Conservation (phyloP, 2,888 invertebrate genomes). For the Andrena haemorrhoa region DNA sequence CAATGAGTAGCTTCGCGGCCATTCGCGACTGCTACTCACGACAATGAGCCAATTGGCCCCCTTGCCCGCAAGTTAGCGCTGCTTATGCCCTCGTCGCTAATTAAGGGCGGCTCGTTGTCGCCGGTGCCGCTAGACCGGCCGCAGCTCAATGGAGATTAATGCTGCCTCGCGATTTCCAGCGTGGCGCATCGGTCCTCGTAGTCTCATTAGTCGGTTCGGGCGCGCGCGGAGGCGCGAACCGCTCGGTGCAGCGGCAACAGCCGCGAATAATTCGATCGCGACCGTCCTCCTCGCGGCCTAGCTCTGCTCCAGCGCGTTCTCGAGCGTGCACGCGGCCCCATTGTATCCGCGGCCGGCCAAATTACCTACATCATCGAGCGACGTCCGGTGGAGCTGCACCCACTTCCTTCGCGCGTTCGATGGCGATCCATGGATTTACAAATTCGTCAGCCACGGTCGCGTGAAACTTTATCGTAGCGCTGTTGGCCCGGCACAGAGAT, state of each 20-base stretch:
- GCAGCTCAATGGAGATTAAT: conserved; percentile 69
- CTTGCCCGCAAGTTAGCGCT: conserved; percentile 50
- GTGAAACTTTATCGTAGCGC: neutral
- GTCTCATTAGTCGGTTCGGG: conserved; percentile 60
- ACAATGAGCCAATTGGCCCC: conserved; percentile 48
- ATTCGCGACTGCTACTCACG: conserved; percentile 20
- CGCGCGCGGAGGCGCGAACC: conserved; percentile 20
- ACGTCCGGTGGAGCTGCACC: conserved; percentile 22
- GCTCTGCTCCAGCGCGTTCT: conserved; percentile 26
- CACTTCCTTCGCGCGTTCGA: conserved; percentile 9
- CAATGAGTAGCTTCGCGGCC: neutral
- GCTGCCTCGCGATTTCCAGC: conserved; percentile 59
- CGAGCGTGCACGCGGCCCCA: conserved; percentile 16
- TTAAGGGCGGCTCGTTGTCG: conserved; percentile 62
- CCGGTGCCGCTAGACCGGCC: conserved; percentile 44
- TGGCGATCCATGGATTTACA: neutral
- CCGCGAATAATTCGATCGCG: conserved; percentile 59
- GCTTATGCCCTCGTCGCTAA: conserved; percentile 59
- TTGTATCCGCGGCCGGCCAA: conserved; percentile 20
- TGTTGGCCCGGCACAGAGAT: neutral
- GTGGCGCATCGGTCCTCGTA: conserved; percentile 45
- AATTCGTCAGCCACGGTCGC: neutral
- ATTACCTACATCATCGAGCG: conserved; percentile 20
- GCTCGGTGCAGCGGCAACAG: conserved; percentile 25
- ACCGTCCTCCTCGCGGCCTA: neutral